phyloP scores from a whole-genome alignment of 1,140 invertebrate species.

The Drosophila sucinea region DNA sequence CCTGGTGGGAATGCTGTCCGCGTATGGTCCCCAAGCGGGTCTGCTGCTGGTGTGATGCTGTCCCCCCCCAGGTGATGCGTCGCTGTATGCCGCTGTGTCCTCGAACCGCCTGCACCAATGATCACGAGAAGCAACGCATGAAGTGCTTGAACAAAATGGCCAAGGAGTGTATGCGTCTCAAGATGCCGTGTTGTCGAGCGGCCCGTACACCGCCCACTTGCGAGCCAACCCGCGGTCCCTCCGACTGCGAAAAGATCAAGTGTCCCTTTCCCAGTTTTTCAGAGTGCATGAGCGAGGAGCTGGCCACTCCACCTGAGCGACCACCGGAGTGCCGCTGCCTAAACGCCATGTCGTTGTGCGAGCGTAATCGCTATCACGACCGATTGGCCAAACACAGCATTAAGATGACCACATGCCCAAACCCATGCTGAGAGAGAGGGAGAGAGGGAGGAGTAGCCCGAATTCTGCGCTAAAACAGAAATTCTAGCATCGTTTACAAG shows the following conservation, averaged over 20 bases:
- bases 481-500: background rate
- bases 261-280: constrained; percentile 69
- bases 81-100: constrained; percentile 32
- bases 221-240: fast-evolving
- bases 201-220: constrained; percentile 47
- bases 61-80: constrained; percentile 34
- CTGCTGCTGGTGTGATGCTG: constrained; percentile 51
- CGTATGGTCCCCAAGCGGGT: constrained; percentile 49
- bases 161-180: constrained; percentile 23
- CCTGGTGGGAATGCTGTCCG: constrained; percentile 70
- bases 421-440: background rate
- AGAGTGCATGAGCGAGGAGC: constrained; percentile 40
- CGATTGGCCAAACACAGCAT: background rate
- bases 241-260: constrained; percentile 34
- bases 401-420: background rate
- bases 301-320: background rate
- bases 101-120: constrained; percentile 15
- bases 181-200: constrained; percentile 47
- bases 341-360: background rate
- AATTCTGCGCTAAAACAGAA: background rate
- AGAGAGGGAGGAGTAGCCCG: background rate
- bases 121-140: constrained; percentile 9
- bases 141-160: constrained; percentile 1
- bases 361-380: background rate
- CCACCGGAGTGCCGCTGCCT: constrained; percentile 37